Percentiles rank a stretch among this genome's conserved stretches.
Evolutionary conservation across 2,113 vertebrate genomes (phyloP).

Genomic region (Coregonus clupeaformis): DNA sequence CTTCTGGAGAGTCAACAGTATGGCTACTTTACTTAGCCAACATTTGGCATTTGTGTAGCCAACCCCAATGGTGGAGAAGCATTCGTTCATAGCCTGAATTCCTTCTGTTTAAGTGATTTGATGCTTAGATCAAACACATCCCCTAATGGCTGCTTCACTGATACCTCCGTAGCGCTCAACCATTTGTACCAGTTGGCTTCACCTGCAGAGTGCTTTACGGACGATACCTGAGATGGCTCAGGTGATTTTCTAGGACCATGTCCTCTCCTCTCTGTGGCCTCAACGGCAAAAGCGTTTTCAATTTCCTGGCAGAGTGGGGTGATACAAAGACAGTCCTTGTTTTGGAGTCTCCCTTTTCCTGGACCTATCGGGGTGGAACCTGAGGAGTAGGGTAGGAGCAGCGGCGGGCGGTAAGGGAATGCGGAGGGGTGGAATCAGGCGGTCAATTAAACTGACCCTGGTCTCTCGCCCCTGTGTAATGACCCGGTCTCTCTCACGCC

Average conservation of each 20-base stretch:
- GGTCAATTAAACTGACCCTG: conserved; percentile 62
- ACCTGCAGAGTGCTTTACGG: conserved; percentile 31
- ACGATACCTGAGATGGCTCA: conserved; percentile 41
- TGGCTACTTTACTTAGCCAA: too few relatives aligned
- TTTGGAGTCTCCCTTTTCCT: conserved; percentile 32
- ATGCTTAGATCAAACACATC: neutral
- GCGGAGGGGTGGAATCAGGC: conserved; percentile 49
- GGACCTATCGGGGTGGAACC: conserved; percentile 45
- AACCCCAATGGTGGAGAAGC: too few relatives aligned
- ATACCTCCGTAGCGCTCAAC: conserved; percentile 11
- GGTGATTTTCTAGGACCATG: conserved; percentile 1
- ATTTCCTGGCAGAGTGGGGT: conserved; percentile 63
- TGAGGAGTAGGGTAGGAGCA: conserved; percentile 40
- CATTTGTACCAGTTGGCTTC: conserved; percentile 20
- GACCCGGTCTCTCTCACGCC: conserved; percentile 44
- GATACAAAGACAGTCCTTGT: conserved; percentile 68
- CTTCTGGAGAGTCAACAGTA: too few relatives aligned
- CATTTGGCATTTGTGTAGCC: too few relatives aligned
- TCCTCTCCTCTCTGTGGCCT: conserved; percentile 10
- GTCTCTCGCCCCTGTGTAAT: conserved; percentile 60
- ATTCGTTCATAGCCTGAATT: too few relatives aligned
- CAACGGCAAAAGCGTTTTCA: conserved; percentile 63
- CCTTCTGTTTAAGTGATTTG: neutral
- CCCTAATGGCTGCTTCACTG: neutral
- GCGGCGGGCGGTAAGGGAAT: conserved; percentile 35